Percentiles rank a stretch among this genome's conserved stretches.
Evolutionary conservation across 2,888 invertebrate species (phyloP).

Genomic region (Gortyna flavago): DNA sequence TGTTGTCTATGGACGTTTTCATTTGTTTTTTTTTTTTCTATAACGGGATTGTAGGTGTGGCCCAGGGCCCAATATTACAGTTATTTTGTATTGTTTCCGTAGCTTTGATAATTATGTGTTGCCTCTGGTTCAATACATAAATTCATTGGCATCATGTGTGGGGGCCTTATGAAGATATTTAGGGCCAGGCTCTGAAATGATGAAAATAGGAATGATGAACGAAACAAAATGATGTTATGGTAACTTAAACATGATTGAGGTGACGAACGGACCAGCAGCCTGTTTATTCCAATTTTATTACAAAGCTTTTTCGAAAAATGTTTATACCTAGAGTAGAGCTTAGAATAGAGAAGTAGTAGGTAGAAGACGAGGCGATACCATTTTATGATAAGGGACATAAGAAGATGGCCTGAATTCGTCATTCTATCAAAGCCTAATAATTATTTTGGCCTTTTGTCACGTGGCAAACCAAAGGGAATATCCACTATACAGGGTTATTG

Average conservation of each 20-base stretch:
- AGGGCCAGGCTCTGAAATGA: neutral
- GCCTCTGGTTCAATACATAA: neutral
- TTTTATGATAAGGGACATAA: neutral
- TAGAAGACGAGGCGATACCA: neutral
- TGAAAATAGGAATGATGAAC: neutral
- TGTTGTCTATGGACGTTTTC: slow-evolving; percentile 40
- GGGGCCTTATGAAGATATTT: neutral
- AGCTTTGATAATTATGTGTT: slow-evolving; percentile 23
- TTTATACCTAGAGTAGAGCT: neutral
- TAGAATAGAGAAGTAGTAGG: neutral
- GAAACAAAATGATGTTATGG: neutral
- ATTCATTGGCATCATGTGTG: neutral
- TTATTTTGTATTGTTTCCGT: slow-evolving; percentile 44
- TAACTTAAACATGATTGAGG: neutral
- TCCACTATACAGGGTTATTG: too few relatives aligned
- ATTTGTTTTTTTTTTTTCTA: slow-evolving; percentile 28
- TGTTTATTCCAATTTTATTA: neutral
- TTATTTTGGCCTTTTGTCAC: neutral
- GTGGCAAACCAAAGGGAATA: too few relatives aligned
- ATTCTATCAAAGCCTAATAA: neutral
- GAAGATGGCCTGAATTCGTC: neutral
- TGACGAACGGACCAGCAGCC: neutral
- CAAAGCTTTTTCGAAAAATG: neutral
- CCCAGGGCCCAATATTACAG: slow-evolving; percentile 37
- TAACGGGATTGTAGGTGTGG: slow-evolving; percentile 32